Conservation (phyloP, 1,140 invertebrate species). For the Nixonia krombeini region DNA sequence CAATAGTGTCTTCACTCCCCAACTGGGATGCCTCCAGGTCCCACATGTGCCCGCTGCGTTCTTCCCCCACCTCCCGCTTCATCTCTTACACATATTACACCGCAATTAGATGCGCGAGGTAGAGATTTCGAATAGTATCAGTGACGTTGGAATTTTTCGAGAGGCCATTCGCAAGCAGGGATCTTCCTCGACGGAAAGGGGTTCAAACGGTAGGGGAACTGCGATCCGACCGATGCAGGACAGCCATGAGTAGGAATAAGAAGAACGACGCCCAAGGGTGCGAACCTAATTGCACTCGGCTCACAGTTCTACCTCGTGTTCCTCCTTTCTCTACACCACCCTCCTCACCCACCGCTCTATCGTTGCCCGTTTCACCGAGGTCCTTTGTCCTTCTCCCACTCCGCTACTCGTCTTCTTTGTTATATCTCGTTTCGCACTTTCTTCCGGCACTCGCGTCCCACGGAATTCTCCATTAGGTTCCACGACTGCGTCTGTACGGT, state of each 20-base stretch:
- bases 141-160: constrained; percentile 30
- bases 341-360: constrained; percentile 9
- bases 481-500: constrained; percentile 41
- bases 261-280: constrained; percentile 60
- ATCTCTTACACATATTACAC: too few relatives aligned
- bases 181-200: constrained; percentile 17
- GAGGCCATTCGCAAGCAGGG: constrained; percentile 22
- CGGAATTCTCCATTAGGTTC: constrained; percentile 49
- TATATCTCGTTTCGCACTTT: constrained; percentile 49
- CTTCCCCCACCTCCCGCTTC: too few relatives aligned
- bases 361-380: not conserved
- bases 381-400: constrained; percentile 25
- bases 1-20: not conserved
- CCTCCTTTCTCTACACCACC: constrained; percentile 11
- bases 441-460: constrained; percentile 31
- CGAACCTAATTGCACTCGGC: constrained; percentile 62
- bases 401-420: constrained; percentile 44
- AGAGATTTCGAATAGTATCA: constrained; percentile 21
- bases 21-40: too few relatives aligned
- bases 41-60: too few relatives aligned
- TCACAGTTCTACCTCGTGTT: constrained; percentile 48
- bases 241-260: constrained; percentile 49
- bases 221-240: constrained; percentile 31
- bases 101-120: constrained; percentile 23
- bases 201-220: constrained; percentile 43